Conservation (phyloP, 2,888 invertebrate species). For the Yponomeuta cagnagella region DNA sequence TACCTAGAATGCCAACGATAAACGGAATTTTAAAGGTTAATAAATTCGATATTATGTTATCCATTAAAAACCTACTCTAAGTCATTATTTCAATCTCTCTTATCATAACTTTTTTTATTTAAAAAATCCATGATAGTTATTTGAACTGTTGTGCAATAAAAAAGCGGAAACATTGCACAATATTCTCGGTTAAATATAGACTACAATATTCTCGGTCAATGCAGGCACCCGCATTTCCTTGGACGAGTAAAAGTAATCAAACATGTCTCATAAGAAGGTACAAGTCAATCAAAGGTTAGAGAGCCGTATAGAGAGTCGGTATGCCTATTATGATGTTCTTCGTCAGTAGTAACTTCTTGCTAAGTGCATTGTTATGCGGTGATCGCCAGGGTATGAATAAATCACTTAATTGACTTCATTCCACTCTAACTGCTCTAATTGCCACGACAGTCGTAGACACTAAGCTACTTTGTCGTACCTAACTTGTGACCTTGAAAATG, state of each 20-base stretch:
- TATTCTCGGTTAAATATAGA: no score
- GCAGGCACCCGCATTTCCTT: not conserved
- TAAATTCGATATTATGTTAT: no score
- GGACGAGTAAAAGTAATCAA: not conserved
- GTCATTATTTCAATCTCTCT: no score
- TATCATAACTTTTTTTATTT: no score
- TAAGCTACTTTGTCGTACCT: not conserved
- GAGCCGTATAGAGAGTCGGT: not conserved
- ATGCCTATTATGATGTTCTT: not conserved
- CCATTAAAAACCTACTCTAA: no score
- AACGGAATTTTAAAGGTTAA: no score
- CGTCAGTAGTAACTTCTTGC: not conserved
- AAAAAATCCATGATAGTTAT: no score
- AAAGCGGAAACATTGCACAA: no score
- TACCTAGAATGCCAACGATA: no score
- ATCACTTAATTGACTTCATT: conserved; percentile 20
- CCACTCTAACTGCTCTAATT: conserved; percentile 14
- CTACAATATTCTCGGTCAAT: no score
- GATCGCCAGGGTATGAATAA: conserved; percentile 12
- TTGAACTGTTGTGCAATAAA: no score
- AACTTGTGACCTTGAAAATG: conserved; percentile 8
- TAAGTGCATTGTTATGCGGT: conserved; percentile 6
- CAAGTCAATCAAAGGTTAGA: not conserved
- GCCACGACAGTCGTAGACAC: not conserved
- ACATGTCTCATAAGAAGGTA: not conserved